phyloP scores from a whole-genome alignment of 1,140 invertebrate genomes.

The Thaumatotibia leucotreta region DNA sequence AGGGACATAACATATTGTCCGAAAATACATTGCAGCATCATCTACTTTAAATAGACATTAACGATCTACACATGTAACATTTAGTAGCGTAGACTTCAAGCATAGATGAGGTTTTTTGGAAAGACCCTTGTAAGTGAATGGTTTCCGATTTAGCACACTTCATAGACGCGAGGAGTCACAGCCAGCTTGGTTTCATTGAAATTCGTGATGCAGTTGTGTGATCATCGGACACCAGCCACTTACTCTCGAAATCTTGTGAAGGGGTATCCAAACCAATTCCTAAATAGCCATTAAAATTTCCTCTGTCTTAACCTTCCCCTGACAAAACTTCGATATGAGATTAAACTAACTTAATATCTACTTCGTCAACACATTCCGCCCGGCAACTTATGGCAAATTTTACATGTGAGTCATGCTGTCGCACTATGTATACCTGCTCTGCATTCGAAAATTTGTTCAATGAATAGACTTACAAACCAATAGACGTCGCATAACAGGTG shows the following conservation, averaged over 20 bases:
- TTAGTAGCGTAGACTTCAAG: not conserved
- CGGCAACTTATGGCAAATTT: not conserved
- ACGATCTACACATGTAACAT: slow-evolving; percentile 8
- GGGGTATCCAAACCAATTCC: not conserved
- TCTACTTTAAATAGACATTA: slow-evolving; percentile 3
- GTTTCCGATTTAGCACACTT: not conserved
- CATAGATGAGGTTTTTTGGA: not conserved
- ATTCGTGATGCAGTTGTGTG: no score
- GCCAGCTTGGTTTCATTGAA: no score
- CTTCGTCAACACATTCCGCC: not conserved
- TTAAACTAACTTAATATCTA: not conserved
- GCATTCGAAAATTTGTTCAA: not conserved
- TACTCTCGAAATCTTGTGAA: not conserved
- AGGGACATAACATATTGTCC: not conserved
- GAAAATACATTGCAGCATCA: not conserved
- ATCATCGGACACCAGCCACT: not conserved
- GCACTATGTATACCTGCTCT: not conserved
- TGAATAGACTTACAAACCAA: no score
- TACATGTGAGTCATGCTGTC: not conserved
- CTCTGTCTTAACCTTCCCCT: not conserved
- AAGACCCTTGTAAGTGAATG: not conserved
- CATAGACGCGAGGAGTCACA: no score
- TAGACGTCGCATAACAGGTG: no score
- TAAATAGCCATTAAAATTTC: not conserved
- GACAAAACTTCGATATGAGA: not conserved